Base-by-base conservation (phyloP, 2,888 invertebrate genomes). In the Boloria selene region DNA sequence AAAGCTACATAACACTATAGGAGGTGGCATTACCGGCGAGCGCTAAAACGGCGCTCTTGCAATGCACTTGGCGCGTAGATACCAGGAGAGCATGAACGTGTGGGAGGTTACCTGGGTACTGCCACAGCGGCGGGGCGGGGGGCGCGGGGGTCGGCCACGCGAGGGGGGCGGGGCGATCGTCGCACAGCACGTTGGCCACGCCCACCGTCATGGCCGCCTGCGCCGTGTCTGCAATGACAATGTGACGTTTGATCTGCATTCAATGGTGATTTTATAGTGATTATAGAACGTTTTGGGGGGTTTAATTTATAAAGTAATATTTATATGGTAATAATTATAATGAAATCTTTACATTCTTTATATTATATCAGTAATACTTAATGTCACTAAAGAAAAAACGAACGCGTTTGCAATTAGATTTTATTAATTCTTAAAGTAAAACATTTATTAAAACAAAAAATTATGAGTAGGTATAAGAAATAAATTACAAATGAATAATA, bases 121-220 rank as follows among this genome's bases (percentile, higher is more conserved):
- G 96, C 96, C 96, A 96, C 82, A 96, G 93, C 65, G 96, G 94
- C 62, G 95, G 94, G 81, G 95, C 93, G 81, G 94, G 93, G 78
- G 86, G 88, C 79, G 87, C 92, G 79, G 86, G 92, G 74, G 93
- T 93, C 77, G 87, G 92, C 89, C 86, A 93, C 88, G 93, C 94
- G 84, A 90, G 86, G 56, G 91, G 93, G 81, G 93, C 93, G 88
- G 94, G 84, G 81, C 94, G 94, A 72, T 94, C 93, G 80, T 94
- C 93, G 89, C 95, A 95, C 75, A 95, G 93, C 82, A 95, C 90
- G 82, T 94, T 90, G 75, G 94, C 91, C 82, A 92, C 94, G 91
- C 94, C 94, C 88, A 94, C 93, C 88, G 94, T 91, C 93, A 94
- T 94, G 93, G 93, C 93, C 91, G 94, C 94, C 85, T 94, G 93